A percentile compares a stretch with the other conserved stretches of the same genome.
These are phyloP conservation scores for Labeo calbasu DNA, from an alignment of 2,797 vertebrate genomes.

Conservation along the genomic window DNA sequence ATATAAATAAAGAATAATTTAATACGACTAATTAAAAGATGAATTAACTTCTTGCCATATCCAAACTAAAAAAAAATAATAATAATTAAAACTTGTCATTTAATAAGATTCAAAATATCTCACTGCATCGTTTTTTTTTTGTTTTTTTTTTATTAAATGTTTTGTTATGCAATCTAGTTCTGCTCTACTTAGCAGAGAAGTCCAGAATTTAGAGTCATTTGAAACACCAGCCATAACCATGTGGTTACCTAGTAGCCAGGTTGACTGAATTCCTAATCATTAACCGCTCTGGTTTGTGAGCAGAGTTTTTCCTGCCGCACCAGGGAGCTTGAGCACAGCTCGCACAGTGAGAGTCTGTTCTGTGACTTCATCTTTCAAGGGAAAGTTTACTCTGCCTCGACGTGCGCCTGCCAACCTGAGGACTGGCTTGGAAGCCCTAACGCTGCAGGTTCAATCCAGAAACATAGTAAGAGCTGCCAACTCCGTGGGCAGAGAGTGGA, in stretches of 20 bases:
- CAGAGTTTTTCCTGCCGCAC: not conserved
- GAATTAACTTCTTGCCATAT: not conserved
- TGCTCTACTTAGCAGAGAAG: too few species aligned
- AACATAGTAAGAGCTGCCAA: slow-evolving; percentile 47
- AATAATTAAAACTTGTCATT: not conserved
- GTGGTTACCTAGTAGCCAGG: not conserved
- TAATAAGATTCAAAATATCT: not conserved
- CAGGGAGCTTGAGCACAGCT: slow-evolving; percentile 15
- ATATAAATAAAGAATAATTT: not conserved
- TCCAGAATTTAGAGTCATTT: not conserved
- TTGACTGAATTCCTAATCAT: slow-evolving; percentile 15
- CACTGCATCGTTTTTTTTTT: not conserved
- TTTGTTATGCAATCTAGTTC: not conserved
- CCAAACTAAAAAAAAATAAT: not conserved
- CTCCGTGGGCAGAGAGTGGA: slow-evolving; percentile 47
- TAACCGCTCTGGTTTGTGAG: slow-evolving; percentile 25
- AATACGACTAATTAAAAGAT: not conserved
- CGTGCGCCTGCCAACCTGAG: slow-evolving; percentile 47
- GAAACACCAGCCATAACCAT: not conserved
- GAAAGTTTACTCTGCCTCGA: slow-evolving; percentile 51
- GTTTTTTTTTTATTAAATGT: not conserved
- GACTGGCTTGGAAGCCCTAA: slow-evolving; percentile 44
- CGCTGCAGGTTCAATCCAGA: slow-evolving; percentile 53
- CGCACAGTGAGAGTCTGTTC: slow-evolving; percentile 52
- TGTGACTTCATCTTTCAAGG: slow-evolving; percentile 34